A percentile compares a stretch with the other conserved stretches of the same genome.
Conservation (phyloP, 2,888 invertebrate species). For the Philhelius pedissequus region DNA sequence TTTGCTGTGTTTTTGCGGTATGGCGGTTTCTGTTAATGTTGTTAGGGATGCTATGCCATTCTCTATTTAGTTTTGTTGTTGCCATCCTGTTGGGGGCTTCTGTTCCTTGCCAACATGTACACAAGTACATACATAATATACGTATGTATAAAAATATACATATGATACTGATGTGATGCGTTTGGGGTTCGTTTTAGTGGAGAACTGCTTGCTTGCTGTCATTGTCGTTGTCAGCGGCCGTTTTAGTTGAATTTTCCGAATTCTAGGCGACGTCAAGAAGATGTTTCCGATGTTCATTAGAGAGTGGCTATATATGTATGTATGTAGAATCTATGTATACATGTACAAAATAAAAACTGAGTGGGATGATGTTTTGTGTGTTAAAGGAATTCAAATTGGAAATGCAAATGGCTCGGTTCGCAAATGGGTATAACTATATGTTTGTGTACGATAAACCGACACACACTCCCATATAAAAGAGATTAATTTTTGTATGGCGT, state of each 20-base stretch:
- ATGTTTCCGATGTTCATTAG: slow-evolving; percentile 66
- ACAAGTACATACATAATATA: slow-evolving; percentile 36
- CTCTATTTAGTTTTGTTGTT: slow-evolving; percentile 59
- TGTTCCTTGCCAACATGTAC: slow-evolving; percentile 55
- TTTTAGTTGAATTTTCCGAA: slow-evolving; percentile 65
- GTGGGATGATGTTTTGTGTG: slow-evolving; percentile 33
- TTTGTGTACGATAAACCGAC: neutral
- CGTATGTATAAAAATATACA: no score
- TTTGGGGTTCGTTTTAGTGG: slow-evolving; percentile 26
- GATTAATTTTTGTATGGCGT: neutral
- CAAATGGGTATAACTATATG: slow-evolving; percentile 9
- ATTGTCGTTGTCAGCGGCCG: slow-evolving; percentile 67
- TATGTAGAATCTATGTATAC: no score
- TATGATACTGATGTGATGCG: no score
- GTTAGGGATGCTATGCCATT: slow-evolving; percentile 62
- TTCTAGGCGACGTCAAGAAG: slow-evolving; percentile 64
- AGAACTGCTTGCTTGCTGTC: slow-evolving; percentile 41
- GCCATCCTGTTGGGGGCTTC: slow-evolving; percentile 44
- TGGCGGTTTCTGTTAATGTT: slow-evolving; percentile 68
- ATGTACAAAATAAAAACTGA: slow-evolving; percentile 15
- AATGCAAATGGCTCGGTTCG: slow-evolving; percentile 54
- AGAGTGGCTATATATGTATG: slow-evolving; percentile 35
- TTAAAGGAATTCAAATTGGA: slow-evolving; percentile 60
- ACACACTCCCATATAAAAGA: neutral
- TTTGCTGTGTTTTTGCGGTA: slow-evolving; percentile 67